Base-by-base conservation (phyloP, 2,113 vertebrate genomes). In the Sceloporus tristichus region DNA sequence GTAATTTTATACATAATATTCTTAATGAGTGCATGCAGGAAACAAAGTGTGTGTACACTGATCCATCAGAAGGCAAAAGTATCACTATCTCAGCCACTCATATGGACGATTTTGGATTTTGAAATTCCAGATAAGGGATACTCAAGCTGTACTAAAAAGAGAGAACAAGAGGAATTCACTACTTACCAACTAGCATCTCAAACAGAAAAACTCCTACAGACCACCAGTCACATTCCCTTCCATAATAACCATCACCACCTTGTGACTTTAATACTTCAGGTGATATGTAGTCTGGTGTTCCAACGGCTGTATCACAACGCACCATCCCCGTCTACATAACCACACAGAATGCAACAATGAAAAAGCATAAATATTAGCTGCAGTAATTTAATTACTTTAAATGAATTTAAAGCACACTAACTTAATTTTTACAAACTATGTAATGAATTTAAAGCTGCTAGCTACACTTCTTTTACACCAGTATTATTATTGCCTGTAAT, bases 181-280 rank as follows among this genome's bases (percentile, higher is more conserved):
- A 98, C 99, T 98, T 93, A 99, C 99, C 99, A 73, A 99, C 99
- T 16, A 99, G 97, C 98, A 99, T 98, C 96, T 99, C 99, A 81
- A 98, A 99, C 87, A 99, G 98, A 96, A 99, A 99, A 95, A 99
- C 99, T 79, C 99, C 99, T 0, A 99, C 99, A 40, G 99, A 99
- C 99, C 99, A 99, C 99, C 99, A 99, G 96, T 99, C 99, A 76
- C 99, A 99, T 96, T 99, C 99, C 95, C 98, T 94, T 90, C 99
- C 99, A 80, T 99, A 99, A 95, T 99, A 99, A 82, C 99, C 99
- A 87, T 99, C 99, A 79, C 99, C 99, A 88, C 99, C 99, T 94
- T 99, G 99, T 83, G 99, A 99, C 96, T 99, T 99, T 91, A 99
- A 91, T 91, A 99, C 99, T 97, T 99, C 99, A 3, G 99, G 99